These are phyloP conservation scores for Psittacula derbiana DNA, from an alignment of 2,797 vertebrate species.

Conservation along the genomic window DNA sequence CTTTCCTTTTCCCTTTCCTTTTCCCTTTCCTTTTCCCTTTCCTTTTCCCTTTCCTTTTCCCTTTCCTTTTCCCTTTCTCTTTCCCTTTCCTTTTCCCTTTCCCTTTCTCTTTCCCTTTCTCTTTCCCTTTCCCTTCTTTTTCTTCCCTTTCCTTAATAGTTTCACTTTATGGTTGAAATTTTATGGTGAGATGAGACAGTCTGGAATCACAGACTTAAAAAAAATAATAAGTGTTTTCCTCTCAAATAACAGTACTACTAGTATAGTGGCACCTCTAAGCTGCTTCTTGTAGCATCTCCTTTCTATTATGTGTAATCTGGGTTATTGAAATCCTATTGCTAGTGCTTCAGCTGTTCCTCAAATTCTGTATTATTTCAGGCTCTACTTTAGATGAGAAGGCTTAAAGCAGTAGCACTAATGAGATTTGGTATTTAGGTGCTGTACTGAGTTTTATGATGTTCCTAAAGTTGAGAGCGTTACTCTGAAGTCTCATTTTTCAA, in stretches of 20 bases:
- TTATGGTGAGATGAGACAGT: background rate
- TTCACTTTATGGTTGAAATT: background rate
- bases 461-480: background rate
- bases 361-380: background rate
- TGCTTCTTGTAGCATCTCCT: background rate
- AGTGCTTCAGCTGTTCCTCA: background rate
- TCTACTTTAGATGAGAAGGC: background rate
- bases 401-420: background rate
- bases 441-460: background rate
- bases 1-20: background rate
- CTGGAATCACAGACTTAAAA: background rate
- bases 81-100: too few species aligned
- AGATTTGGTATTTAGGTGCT: background rate
- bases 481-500: background rate
- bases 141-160: background rate
- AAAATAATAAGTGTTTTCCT: background rate
- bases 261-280: background rate
- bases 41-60: background rate
- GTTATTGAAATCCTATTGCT: background rate
- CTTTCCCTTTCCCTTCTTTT: too few species aligned
- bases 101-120: too few species aligned
- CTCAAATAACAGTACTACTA: background rate
- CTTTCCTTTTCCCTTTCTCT: fast-evolving
- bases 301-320: background rate
- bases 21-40: background rate